phyloP scores from a whole-genome alignment of 2,797 vertebrate genomes.

The Gobionotothen gibberifrons region DNA sequence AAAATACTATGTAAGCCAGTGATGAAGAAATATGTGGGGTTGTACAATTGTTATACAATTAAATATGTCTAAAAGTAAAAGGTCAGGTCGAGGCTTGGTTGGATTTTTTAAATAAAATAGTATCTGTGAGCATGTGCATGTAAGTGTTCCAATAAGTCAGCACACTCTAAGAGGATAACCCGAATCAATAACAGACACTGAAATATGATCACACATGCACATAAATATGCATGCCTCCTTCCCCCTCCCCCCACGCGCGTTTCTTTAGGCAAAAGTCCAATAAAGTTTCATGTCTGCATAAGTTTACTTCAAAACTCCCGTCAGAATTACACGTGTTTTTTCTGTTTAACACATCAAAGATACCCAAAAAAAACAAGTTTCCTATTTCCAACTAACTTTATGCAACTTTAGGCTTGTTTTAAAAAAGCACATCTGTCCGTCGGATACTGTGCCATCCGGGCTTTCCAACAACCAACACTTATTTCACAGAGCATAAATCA shows the following conservation, averaged over 20 bases:
- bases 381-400: slow-evolving; percentile 29
- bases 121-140: background rate
- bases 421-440: slow-evolving; percentile 49
- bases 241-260: slow-evolving; percentile 36
- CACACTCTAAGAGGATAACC: slow-evolving; percentile 37
- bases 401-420: slow-evolving; percentile 24
- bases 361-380: background rate
- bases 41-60: background rate
- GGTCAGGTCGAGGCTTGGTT: slow-evolving; percentile 41
- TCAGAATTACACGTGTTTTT: slow-evolving; percentile 17
- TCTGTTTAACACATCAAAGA: background rate
- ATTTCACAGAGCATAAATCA: slow-evolving; percentile 40
- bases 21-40: background rate
- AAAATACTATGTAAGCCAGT: background rate
- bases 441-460: slow-evolving; percentile 30
- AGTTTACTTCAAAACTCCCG: slow-evolving; percentile 31
- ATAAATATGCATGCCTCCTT: slow-evolving; percentile 57
- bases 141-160: slow-evolving; percentile 18
- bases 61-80: slow-evolving; percentile 23
- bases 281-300: slow-evolving; percentile 59
- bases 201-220: slow-evolving; percentile 74
- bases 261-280: slow-evolving; percentile 64
- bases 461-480: slow-evolving; percentile 31
- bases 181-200: slow-evolving; percentile 73
- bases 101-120: background rate